A percentile compares a stretch with the other conserved stretches of the same genome.
Evolutionary conservation across 2,888 invertebrate species (phyloP).

Genomic region (Auanema freiburgensis): DNA sequence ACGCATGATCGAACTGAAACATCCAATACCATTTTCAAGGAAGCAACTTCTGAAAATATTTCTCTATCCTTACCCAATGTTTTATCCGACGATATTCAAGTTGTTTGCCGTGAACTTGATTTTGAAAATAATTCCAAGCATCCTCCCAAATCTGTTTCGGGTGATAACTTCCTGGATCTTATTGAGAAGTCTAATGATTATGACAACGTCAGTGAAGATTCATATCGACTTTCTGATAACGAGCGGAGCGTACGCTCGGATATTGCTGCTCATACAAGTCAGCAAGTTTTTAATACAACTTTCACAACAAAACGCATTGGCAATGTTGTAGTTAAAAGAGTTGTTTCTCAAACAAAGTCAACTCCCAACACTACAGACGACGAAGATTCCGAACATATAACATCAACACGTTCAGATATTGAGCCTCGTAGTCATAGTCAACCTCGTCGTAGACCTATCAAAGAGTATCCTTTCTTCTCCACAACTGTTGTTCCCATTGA

Average conservation of each 20-base stretch:
- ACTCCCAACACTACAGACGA: constrained; percentile 43
- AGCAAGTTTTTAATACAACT: constrained; percentile 39
- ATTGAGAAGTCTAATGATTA: constrained; percentile 30
- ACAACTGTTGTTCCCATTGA: constrained; percentile 47
- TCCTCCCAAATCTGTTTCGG: constrained; percentile 54
- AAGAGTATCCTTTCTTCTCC: constrained; percentile 38
- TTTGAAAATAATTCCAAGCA: constrained; percentile 25
- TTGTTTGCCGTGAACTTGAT: constrained; percentile 46
- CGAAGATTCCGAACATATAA: constrained; percentile 23
- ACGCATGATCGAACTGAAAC: too few species aligned
- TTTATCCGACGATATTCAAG: constrained; percentile 50
- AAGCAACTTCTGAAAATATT: constrained; percentile 32
- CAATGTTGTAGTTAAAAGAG: constrained; percentile 56
- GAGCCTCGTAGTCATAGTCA: constrained; percentile 1
- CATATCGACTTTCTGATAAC: constrained; percentile 57
- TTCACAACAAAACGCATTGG: constrained; percentile 59
- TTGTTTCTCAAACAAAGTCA: constrained; percentile 42
- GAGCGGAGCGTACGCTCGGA: constrained; percentile 39
- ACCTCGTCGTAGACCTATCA: constrained; percentile 13
- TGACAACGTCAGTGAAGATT: constrained; percentile 60
- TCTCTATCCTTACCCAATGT: constrained; percentile 62
- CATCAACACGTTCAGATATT: constrained; percentile 11
- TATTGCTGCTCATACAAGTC: constrained; percentile 25
- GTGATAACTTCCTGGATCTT: constrained; percentile 57
- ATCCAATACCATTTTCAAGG: background rate